Conservation (phyloP, 2,888 invertebrate genomes). For the Rhopalosiphum nymphaeae region DNA sequence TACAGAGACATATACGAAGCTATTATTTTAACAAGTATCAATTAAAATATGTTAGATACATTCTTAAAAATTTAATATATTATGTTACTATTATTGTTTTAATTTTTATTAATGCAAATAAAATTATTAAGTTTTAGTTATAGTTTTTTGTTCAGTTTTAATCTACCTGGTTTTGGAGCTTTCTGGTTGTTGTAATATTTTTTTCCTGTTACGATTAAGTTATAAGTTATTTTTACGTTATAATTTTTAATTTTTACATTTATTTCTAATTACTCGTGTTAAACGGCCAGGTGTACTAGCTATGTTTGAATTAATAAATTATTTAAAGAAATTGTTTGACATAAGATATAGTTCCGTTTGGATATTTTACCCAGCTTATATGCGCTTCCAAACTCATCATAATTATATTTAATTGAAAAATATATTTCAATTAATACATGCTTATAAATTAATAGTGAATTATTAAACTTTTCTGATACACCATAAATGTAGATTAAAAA, state of each 20-base stretch:
- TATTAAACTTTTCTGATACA: neutral
- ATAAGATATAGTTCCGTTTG: neutral
- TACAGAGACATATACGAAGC: neutral
- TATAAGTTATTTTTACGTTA: neutral
- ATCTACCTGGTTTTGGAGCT: neutral
- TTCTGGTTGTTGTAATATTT: neutral
- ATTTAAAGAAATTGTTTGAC: neutral
- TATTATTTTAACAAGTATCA: neutral
- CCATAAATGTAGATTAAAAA: neutral
- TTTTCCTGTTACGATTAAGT: neutral
- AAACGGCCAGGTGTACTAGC: neutral
- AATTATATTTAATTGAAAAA: neutral
- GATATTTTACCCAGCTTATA: no score
- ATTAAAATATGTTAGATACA: neutral
- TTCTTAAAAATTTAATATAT: neutral
- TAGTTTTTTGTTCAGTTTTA: neutral
- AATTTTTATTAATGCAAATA: neutral
- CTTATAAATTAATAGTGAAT: neutral
- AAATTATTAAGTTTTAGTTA: neutral
- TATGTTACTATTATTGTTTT: neutral
- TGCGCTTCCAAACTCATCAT: neutral
- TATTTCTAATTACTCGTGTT: neutral
- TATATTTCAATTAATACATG: neutral
- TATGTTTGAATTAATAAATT: neutral
- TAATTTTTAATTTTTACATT: neutral